Conservation (phyloP, 2,888 invertebrate species). For the Petrolisthes manimaculis region DNA sequence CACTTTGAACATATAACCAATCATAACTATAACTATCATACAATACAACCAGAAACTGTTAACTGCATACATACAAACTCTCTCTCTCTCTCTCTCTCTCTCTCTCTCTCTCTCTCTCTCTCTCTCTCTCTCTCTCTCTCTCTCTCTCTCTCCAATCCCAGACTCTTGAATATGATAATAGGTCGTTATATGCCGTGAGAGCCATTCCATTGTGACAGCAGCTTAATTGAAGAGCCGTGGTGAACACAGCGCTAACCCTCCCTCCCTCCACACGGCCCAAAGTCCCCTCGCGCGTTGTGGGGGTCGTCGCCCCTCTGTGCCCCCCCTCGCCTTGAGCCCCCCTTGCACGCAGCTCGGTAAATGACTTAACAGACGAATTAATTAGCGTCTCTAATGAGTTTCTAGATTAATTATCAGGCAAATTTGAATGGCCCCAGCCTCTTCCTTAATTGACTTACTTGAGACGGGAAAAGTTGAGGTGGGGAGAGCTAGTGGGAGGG, state of each 20-base stretch:
- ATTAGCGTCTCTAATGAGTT: conserved; percentile 64
- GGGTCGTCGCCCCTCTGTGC: conserved; percentile 16
- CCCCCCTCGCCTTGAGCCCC: neutral
- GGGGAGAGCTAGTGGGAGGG: neutral
- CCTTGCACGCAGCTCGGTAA: conserved; percentile 36
- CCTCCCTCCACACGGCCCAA: neutral
- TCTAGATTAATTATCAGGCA: conserved; percentile 63
- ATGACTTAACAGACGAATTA: conserved; percentile 63
- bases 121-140: conserved; percentile 15
- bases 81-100: neutral
- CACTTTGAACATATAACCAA: neutral
- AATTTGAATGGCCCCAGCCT: conserved; percentile 59
- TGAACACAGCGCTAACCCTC: conserved; percentile 32
- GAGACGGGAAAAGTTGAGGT: conserved; percentile 54
- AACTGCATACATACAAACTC: neutral
- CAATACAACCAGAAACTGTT: neutral
- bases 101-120: neutral
- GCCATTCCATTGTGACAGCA: conserved; percentile 59
- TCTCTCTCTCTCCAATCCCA: neutral
- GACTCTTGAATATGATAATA: conserved; percentile 62
- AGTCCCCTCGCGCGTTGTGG: neutral
- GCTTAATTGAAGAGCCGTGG: conserved; percentile 52
- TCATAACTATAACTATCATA: neutral
- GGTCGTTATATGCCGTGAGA: conserved; percentile 56
- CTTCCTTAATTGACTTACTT: conserved; percentile 63